Base-by-base conservation (phyloP, 2,113 vertebrate genomes). In the Notothenia rossii region DNA sequence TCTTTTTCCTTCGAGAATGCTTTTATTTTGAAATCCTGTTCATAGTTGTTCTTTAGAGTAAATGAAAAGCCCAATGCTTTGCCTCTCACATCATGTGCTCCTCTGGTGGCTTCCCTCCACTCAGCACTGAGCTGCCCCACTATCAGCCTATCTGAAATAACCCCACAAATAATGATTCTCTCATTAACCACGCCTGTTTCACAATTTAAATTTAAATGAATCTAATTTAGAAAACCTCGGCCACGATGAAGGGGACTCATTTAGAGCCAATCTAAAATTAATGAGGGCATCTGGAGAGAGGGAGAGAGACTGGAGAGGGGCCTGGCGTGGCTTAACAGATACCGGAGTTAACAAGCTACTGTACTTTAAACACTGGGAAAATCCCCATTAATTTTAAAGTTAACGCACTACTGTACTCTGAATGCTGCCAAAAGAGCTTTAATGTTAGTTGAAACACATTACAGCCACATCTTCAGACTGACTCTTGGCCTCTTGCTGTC, bases 181-280 rank as follows among this genome's bases (percentile, higher is more conserved):
- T 90, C 92, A 91, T 88, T 79, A 89, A 89, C 81, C 83, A 86
- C 81, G 84, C 67, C 64, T 91, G 86, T 89, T 89, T 51, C 48
- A 89, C 74, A 90, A 82, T 90, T 93, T 91, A 89, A 90, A 90
- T 53, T 86, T 90, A 91, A 92, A 94, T 95, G 88, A 94, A 94
- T 94, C 92, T 92, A 91, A 94, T 94, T 94, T 93, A 89, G 89
- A 88, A 90, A 91, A 88, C 86, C 91, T 92, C 81, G 61, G 85
- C 86, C 83, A 77, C 83, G 85, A 94, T 88, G 92, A 93, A 91
- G 90, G 92, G 88, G 91, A 92, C 91, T 93, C 92, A 94, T 94
- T 94, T 92, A 92, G 94, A 92, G 91, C 87, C 92, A 93, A 94
- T 94, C 91, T 93, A 93, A 91, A 94, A 93, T 94, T 92, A 93